Evolutionary conservation across 2,113 vertebrate species (phyloP), one percentile per base, ranked within the genome.

Genomic region (Rhinogobius similis): DNA sequence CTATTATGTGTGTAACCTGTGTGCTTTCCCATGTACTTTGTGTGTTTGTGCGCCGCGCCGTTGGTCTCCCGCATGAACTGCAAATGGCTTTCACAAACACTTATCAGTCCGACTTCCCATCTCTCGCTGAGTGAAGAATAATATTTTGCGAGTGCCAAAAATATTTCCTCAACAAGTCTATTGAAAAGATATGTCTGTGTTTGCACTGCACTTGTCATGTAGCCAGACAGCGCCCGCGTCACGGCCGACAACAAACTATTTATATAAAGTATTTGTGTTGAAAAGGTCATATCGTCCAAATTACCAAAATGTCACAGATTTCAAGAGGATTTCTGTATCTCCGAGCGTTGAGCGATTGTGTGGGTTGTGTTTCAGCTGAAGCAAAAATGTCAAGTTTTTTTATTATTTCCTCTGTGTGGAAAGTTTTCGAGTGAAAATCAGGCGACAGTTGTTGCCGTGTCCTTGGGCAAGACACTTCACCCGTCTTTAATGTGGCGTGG

Each of bases 61-160:
- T 36, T 7, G 26, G 8, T 86, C 80, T 87, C 82, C 83, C 66
- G 73, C 67, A 32, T 78, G 73, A 76, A 66, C 86, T 82, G 85
- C 74, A 88, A 89, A 91, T 88, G 76, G 84, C 78, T 90, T 91
- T 89, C 83, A 76, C 82, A 82, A 86, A 88, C 87, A 91, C 86
- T 87, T 82, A 81, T 89, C 86, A 84, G 75, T 75, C 62, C 52
- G 85, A 77, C 85, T 85, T 74, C 72, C 81, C 76, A 64, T 84
- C 82, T 84, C 75, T 67, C 7, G 36, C 79, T 32, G 77, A 73
- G 74, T 84, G 84, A 82, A 79, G 83, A 87, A 83, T 82, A 86
- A 73, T 72, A 72, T 74, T 52, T 52, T 61, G 44, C 76, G 64
- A 3, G 5, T 21, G 55, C 82, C 84, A 79, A 78, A 87, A 88